These are phyloP conservation scores for Palythoa grandis DNA, from an alignment of 92 coral and sea anemone species.

Conservation along the genomic window DNA sequence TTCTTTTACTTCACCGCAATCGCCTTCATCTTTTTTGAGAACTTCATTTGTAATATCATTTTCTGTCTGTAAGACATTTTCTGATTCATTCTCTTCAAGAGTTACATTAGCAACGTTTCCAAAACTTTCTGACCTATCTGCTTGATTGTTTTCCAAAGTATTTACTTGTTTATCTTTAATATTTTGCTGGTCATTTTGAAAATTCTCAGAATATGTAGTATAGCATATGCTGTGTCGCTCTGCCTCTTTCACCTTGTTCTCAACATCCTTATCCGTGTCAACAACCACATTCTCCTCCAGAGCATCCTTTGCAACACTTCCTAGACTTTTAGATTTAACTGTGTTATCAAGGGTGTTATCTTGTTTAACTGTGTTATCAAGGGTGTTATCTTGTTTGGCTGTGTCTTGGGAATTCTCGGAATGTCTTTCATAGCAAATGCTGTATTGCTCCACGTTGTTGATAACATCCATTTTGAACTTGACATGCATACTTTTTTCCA, in stretches of 20 bases:
- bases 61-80: conserved; percentile 10
- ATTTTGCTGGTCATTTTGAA: neutral
- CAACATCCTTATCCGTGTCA: neutral
- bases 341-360: too few relatives aligned
- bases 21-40: neutral
- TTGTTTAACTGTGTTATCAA: too few relatives aligned
- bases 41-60: neutral
- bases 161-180: neutral
- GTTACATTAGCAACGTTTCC: neutral
- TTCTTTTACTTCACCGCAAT: neutral
- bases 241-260: neutral
- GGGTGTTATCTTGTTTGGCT: too few relatives aligned
- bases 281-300: neutral
- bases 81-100: neutral
- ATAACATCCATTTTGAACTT: neutral
- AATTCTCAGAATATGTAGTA: neutral
- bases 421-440: too few relatives aligned
- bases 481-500: neutral
- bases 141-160: neutral
- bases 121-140: neutral
- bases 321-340: too few relatives aligned
- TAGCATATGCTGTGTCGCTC: neutral
- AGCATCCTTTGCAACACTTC: neutral
- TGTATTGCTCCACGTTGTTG: neutral
- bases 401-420: too few relatives aligned